Evolutionary conservation across 2,797 vertebrate species (phyloP), one percentile per base, ranked within the genome.

Genomic region (Cephalopachus bancanus): DNA sequence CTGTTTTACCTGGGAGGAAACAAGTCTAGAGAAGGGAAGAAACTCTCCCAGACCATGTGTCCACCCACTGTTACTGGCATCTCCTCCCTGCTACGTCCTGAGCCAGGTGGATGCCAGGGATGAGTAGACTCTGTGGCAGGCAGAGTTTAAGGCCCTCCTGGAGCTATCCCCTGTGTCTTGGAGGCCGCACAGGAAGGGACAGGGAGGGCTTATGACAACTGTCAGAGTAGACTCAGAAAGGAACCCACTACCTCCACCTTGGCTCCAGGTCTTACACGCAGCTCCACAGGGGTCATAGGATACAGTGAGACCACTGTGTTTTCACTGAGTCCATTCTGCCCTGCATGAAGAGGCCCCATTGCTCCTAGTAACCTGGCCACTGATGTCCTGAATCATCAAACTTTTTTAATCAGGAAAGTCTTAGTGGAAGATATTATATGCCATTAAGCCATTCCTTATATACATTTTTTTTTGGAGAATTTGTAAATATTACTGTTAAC

Each of bases 401-500:
- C 26, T 30, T 84, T 59, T 72, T 30, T 30, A 84, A 81, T 26
- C 22, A 15, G 30, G 44, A 80, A 51, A 69, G 60, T 55, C 92
- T 80, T 55, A 44, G 55, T 28, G 16, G 44, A 60, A 87, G 53
- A 55, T 89, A 69, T 28, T 57, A 44, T 12, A 60, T 24, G 20
- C 59, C 90, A 62, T 24, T 3, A 24, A 88, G 51, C 15, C 20
- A 19, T 19, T 37, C 64, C 44, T 69, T 83, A 10, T 49, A 49
- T 44, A 44, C 44, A 44, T 44, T 44, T 12, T 74, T 71, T 55
- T 59, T 53, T 64, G 49, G 60, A 65, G 44, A 89, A 65, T 51
- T 74, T 89, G 17, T 93, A 84, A 80, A 94, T 67, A 78, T 92
- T 71, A 53, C 57, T 44, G 24, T 74, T 86, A 92, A 78, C 53